Evolutionary conservation across 2,888 invertebrate genomes (phyloP), one percentile per base, ranked within the genome.

Genomic region (Rhimphoctona megacephalus): DNA sequence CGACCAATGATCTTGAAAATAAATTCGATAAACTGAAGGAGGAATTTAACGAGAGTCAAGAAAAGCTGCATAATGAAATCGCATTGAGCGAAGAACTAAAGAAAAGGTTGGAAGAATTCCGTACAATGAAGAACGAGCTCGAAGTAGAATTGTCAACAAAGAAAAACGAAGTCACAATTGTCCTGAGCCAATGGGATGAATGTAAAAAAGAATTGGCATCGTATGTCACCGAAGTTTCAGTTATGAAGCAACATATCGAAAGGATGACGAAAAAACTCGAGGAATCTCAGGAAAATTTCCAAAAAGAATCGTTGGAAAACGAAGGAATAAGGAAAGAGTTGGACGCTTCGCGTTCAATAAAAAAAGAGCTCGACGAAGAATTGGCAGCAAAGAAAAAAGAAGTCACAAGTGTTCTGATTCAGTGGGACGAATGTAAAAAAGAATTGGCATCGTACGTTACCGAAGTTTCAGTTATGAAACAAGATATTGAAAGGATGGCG

Each of bases 181-280:
- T 64, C 39, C 19, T 43, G 19, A 25, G 52, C 1, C 83, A 85
- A 30, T 81, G 85, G 76, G 46, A 33, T 7, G 17, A 30, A 3
- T 61, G 81, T 5, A 25, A 87, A 14, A 25, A 79, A 54, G 36
- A 86, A 79, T 66, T 87, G 19, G 33, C 66, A 9, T 74, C 17
- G 6, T 43, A 67, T 57, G 61, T 85, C 19, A n/a, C 14, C 0
- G 66, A 70, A 17, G 25, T 19, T 14, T 14, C 72, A 14, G 57
- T 85, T 54, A 64, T 77, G 66, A 11, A 86, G 7, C 49, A 86
- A 22, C 22, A 64, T 25, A 43, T 85, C 5, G 49, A n/a, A 33
- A 33, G 84, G 72, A 36, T 77, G 66, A 54, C 74, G 7, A 17
- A 9, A 14, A 43, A 81, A 30, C 39, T 81, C 14, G 52, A 64